phyloP scores from a whole-genome alignment of 2,888 invertebrate genomes.

The Scaptomyza reducta region DNA sequence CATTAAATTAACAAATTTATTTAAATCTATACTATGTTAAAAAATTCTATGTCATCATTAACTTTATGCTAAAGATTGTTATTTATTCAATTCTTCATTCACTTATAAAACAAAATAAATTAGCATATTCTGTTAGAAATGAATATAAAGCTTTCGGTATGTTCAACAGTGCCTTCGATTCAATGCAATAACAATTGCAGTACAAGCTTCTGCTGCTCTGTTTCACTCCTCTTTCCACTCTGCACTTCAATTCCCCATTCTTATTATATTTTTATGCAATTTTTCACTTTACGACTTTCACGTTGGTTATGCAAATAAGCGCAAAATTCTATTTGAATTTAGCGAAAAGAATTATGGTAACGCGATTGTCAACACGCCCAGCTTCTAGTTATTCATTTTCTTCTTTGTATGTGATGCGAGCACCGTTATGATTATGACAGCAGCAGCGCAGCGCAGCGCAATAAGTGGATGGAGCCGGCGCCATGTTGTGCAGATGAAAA shows the following conservation, averaged over 20 bases:
- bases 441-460: slow-evolving; percentile 1
- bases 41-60: too few species aligned
- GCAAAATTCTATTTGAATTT: slow-evolving; percentile 74
- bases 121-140: slow-evolving; percentile 3
- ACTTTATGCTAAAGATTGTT: neutral
- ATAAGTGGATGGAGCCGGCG: slow-evolving; percentile 31
- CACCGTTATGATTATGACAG: slow-evolving; percentile 70
- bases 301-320: slow-evolving; percentile 79
- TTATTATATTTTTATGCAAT: slow-evolving; percentile 68
- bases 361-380: slow-evolving; percentile 70
- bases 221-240: slow-evolving; percentile 33
- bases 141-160: neutral
- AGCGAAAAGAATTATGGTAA: slow-evolving; percentile 70
- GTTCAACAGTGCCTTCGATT: slow-evolving; percentile 41
- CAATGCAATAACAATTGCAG: slow-evolving; percentile 48
- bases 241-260: slow-evolving; percentile 51
- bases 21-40: too few species aligned
- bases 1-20: neutral
- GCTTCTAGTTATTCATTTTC: slow-evolving; percentile 19
- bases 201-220: slow-evolving; percentile 19
- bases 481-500: slow-evolving; percentile 56
- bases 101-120: slow-evolving; percentile 2
- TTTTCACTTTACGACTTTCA: slow-evolving; percentile 78
- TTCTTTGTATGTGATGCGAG: slow-evolving; percentile 10
- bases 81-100: neutral